Percentiles rank a stretch among this genome's conserved stretches.
phyloP scores from a whole-genome alignment of 2,113 vertebrate species.

The Echinops telfairi region DNA sequence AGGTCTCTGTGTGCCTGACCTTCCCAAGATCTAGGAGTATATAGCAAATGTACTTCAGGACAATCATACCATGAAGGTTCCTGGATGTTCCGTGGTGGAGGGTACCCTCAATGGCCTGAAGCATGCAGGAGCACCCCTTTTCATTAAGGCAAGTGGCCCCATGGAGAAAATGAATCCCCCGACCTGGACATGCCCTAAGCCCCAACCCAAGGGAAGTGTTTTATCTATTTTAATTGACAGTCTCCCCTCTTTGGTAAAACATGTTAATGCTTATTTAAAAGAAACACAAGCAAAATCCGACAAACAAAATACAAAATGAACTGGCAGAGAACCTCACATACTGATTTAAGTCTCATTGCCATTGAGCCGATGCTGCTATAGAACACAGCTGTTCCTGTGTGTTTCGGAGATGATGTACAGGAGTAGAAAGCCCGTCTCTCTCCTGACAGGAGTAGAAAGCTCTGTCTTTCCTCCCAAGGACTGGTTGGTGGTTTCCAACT shows the following conservation, averaged over 20 bases:
- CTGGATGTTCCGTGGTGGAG: too few species aligned
- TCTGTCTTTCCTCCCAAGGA: too few species aligned
- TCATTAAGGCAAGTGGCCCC: not conserved
- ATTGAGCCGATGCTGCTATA: too few species aligned
- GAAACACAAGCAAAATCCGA: not conserved
- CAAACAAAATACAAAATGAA: not conserved
- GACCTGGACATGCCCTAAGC: not conserved
- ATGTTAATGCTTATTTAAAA: constrained; percentile 8
- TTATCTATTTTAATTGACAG: not conserved
- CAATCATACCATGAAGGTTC: not conserved
- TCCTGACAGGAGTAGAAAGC: too few species aligned
- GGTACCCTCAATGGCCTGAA: too few species aligned
- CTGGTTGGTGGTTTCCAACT: too few species aligned
- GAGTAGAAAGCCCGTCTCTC: too few species aligned
- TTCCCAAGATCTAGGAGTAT: not conserved
- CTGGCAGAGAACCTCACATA: not conserved
- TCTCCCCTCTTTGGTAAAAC: not conserved
- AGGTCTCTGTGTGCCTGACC: not conserved
- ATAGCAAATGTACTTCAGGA: not conserved
- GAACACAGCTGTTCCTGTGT: too few species aligned
- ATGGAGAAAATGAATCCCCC: not conserved
- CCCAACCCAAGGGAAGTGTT: constrained; percentile 8
- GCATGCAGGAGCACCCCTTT: not conserved
- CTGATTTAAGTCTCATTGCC: not conserved
- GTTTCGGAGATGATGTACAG: too few species aligned